Conservation (phyloP, 2,113 vertebrate species). For the Nibea albiflora region DNA sequence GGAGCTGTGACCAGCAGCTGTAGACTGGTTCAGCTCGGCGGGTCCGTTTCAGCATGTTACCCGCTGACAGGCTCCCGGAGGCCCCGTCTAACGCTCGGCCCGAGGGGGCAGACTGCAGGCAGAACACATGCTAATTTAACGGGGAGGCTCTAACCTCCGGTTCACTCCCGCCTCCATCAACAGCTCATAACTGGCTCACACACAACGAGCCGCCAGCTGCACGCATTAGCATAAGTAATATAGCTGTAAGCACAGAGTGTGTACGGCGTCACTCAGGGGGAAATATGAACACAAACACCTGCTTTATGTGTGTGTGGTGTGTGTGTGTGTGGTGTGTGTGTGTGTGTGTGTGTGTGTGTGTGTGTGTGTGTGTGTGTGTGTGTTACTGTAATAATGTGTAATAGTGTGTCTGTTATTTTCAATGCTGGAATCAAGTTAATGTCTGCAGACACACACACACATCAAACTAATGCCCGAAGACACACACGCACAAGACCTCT, state of each 20-base stretch:
- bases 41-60: not conserved
- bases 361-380: not conserved
- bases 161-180: slow-evolving; percentile 17
- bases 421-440: not conserved
- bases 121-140: slow-evolving; percentile 26
- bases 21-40: not conserved
- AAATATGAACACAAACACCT: slow-evolving; percentile 34
- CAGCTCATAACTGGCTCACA: slow-evolving; percentile 4
- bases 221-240: slow-evolving; percentile 38
- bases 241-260: slow-evolving; percentile 38
- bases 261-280: slow-evolving; percentile 21
- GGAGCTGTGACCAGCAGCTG: too few species aligned
- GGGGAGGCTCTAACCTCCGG: not conserved
- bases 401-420: slow-evolving; percentile 14
- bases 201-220: not conserved
- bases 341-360: slow-evolving; percentile 5
- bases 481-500: not conserved
- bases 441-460: not conserved
- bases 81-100: not conserved
- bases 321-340: not conserved
- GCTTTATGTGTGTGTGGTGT: slow-evolving; percentile 10
- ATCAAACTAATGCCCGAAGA: slow-evolving; percentile 13
- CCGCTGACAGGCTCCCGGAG: not conserved
- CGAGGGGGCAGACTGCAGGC: not conserved
- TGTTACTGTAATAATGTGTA: slow-evolving; percentile 2